Percentiles rank a stretch among this genome's conserved stretches.
phyloP scores from a whole-genome alignment of 2,888 invertebrate genomes.

The Tethea ocularis region DNA sequence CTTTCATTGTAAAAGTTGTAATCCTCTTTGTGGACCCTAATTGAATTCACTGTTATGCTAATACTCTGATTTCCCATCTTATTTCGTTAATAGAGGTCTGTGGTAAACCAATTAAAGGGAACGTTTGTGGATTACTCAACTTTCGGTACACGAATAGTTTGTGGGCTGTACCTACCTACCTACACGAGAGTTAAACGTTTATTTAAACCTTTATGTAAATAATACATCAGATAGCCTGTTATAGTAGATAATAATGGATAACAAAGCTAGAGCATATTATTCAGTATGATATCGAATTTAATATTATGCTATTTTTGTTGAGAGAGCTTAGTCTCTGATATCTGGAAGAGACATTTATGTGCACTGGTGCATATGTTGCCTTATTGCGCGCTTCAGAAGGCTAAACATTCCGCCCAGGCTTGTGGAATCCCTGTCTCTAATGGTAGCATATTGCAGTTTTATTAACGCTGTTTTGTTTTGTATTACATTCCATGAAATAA shows the following conservation, averaged over 20 bases:
- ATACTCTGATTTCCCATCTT: slow-evolving; percentile 84
- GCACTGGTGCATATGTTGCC: slow-evolving; percentile 59
- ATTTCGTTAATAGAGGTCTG: slow-evolving; percentile 83
- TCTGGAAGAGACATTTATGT: slow-evolving; percentile 34
- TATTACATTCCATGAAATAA: slow-evolving; percentile 60
- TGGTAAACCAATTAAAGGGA: slow-evolving; percentile 82
- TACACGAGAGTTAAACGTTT: slow-evolving; percentile 63
- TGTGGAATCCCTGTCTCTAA: slow-evolving; percentile 58
- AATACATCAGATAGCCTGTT: slow-evolving; percentile 39
- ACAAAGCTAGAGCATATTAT: slow-evolving; percentile 26
- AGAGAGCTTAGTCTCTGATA: slow-evolving; percentile 13
- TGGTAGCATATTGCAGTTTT: slow-evolving; percentile 69
- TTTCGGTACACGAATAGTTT: slow-evolving; percentile 73
- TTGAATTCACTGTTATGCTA: slow-evolving; percentile 84
- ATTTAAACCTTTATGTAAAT: slow-evolving; percentile 53
- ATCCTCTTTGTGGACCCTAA: slow-evolving; percentile 83
- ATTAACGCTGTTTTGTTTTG: slow-evolving; percentile 66
- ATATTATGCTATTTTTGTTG: slow-evolving; percentile 32
- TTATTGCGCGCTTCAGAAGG: slow-evolving; percentile 65
- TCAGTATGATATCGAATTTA: slow-evolving; percentile 41
- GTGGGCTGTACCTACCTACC: slow-evolving; percentile 56
- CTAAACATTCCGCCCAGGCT: slow-evolving; percentile 58
- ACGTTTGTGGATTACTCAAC: slow-evolving; percentile 79
- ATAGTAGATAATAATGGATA: slow-evolving; percentile 33
- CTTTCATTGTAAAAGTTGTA: slow-evolving; percentile 83